A percentile compares a stretch with the other conserved stretches of the same genome.
phyloP scores from a whole-genome alignment of 2,888 invertebrate genomes.

The Schizaphis graminum region DNA sequence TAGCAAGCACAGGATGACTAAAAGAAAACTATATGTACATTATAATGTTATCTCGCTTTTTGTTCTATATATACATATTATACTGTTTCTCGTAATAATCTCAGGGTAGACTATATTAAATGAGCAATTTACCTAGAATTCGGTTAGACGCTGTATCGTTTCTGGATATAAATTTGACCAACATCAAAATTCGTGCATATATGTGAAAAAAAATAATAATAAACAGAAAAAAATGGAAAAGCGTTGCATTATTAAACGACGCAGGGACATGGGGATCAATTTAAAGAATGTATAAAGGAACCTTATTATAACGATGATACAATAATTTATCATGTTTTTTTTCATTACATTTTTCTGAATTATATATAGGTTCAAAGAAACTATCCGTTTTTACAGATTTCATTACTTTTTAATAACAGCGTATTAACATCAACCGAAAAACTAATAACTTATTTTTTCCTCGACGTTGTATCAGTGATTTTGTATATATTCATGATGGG shows the following conservation, averaged over 20 bases:
- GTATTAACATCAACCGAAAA: constrained; percentile 27
- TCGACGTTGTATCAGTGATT: neutral
- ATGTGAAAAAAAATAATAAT: neutral
- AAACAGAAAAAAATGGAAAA: neutral
- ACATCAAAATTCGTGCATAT: neutral
- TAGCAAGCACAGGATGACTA: constrained; percentile 11
- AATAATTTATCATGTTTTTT: neutral
- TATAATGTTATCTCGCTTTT: constrained; percentile 17
- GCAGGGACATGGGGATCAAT: neutral
- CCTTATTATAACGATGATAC: neutral
- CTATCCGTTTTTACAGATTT: neutral
- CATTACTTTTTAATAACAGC: constrained; percentile 47
- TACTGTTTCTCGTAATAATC: neutral
- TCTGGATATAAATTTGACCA: neutral
- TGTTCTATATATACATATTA: neutral
- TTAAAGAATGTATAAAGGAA: neutral
- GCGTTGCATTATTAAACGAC: neutral
- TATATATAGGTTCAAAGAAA: neutral
- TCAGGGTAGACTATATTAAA: neutral
- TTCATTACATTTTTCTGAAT: constrained; percentile 3
- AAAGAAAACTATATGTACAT: constrained; percentile 42
- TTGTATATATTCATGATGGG: neutral
- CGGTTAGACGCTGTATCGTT: neutral
- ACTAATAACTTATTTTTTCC: constrained; percentile 1
- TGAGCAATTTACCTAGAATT: neutral